Percentiles rank a stretch among this genome's conserved stretches.
Conservation (phyloP, 2,888 invertebrate species). For the Apodemia zela region DNA sequence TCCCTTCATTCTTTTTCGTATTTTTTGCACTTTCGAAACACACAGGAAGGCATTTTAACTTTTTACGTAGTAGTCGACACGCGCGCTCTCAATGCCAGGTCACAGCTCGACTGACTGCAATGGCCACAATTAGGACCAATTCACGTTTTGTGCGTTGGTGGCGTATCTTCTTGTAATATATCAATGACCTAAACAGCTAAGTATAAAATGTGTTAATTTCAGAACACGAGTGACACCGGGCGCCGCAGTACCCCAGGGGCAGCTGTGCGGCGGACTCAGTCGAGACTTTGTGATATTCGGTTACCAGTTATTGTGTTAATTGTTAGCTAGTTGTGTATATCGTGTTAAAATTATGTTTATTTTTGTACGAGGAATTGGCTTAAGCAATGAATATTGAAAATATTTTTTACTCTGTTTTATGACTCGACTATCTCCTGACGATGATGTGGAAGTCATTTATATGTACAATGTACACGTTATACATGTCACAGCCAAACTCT, state of each 20-base stretch:
- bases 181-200: no score
- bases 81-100: no score
- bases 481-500: no score
- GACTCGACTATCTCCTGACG: conserved; percentile 1
- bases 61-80: no score
- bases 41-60: no score
- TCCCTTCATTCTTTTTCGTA: no score
- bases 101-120: no score
- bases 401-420: not conserved
- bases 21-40: no score
- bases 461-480: not conserved
- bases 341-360: conserved; percentile 4
- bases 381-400: not conserved
- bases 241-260: not conserved
- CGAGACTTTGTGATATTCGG: conserved; percentile 19
- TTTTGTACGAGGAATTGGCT: conserved; percentile 17
- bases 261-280: not conserved
- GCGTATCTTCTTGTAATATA: no score
- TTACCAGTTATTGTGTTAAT: conserved; percentile 19
- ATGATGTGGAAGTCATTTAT: not conserved
- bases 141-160: no score
- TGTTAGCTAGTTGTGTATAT: not conserved
- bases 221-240: conserved; percentile 11
- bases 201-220: not conserved
- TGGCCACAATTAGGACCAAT: no score